Evolutionary conservation across 2,888 invertebrate species (phyloP).

Genomic region (Caenorhabditis sp.): DNA sequence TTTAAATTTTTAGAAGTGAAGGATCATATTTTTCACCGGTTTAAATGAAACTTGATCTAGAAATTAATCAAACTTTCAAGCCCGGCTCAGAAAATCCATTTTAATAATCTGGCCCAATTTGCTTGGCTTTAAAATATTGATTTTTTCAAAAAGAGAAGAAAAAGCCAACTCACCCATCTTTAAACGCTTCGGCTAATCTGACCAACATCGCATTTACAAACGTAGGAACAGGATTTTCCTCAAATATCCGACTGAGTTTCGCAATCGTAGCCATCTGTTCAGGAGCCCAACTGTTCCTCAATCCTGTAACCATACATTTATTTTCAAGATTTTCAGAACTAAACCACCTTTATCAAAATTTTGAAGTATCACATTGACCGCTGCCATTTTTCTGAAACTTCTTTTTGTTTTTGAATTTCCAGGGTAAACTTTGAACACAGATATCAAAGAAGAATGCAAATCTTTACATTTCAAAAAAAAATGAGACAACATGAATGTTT

Average conservation of each 20-base stretch:
- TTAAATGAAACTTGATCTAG: no score
- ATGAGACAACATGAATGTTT: background rate
- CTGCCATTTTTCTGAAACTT: conserved; percentile 3
- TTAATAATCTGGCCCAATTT: no score
- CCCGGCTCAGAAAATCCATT: no score
- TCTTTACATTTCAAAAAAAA: background rate
- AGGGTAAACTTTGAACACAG: no score
- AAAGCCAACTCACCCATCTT: conserved; percentile 75
- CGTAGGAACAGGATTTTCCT: conserved; percentile 96
- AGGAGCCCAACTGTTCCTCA: conserved; percentile 88
- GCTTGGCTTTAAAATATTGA: no score
- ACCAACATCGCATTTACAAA: conserved; percentile 93
- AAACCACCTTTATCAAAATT: conserved; percentile 29
- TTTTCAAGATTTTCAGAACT: background rate
- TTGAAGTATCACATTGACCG: background rate
- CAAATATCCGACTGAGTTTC: conserved; percentile 89
- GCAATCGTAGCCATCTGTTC: conserved; percentile 98
- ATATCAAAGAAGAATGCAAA: background rate
- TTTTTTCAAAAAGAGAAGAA: no score
- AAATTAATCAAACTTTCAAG: no score
- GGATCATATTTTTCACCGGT: no score
- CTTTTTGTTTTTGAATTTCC: background rate
- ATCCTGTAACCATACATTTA: conserved; percentile 76
- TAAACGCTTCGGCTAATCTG: conserved; percentile 92
- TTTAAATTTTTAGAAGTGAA: no score